These are phyloP conservation scores for Takifugu flavidus DNA, from an alignment of 2,113 vertebrate species.

Conservation along the genomic window DNA sequence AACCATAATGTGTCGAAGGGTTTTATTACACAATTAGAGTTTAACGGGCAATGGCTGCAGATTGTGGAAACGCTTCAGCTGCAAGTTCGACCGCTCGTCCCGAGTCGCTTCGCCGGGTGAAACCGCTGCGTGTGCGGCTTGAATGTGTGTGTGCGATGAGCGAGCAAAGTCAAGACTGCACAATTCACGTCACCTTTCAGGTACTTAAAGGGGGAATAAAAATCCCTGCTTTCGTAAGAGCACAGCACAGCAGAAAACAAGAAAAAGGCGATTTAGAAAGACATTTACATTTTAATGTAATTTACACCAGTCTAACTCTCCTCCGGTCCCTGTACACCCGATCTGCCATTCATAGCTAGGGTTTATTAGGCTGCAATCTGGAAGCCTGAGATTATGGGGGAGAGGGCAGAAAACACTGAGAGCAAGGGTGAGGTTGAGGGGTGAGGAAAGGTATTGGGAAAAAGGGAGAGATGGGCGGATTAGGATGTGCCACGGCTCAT, in stretches of 20 bases:
- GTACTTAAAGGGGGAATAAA: slow-evolving; percentile 25
- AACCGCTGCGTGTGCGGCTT: slow-evolving; percentile 41
- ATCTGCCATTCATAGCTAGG: slow-evolving; percentile 61
- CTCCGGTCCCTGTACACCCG: slow-evolving; percentile 47
- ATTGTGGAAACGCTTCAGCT: neutral
- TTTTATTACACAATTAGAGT: no score
- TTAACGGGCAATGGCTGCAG: no score
- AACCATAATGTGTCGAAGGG: no score
- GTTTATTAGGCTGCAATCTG: slow-evolving; percentile 60
- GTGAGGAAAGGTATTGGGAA: slow-evolving; percentile 21
- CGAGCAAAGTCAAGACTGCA: slow-evolving; percentile 29
- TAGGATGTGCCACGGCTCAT: slow-evolving; percentile 33
- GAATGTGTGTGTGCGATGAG: slow-evolving; percentile 51
- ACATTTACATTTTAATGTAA: slow-evolving; percentile 34
- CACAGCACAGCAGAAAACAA: slow-evolving; percentile 32
- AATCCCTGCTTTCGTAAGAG: slow-evolving; percentile 42
- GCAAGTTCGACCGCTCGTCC: slow-evolving; percentile 26
- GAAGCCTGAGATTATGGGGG: slow-evolving; percentile 53
- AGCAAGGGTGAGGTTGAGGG: slow-evolving; percentile 38
- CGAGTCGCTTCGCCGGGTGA: neutral
- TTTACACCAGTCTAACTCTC: slow-evolving; percentile 56
- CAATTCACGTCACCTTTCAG: slow-evolving; percentile 54
- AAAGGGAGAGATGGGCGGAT: slow-evolving; percentile 25
- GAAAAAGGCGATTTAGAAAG: neutral
- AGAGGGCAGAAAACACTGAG: slow-evolving; percentile 35